Percentiles rank a stretch among this genome's conserved stretches.
Conservation (phyloP, 2,113 vertebrate genomes). For the Sinocyclocheilus rhinocerous region DNA sequence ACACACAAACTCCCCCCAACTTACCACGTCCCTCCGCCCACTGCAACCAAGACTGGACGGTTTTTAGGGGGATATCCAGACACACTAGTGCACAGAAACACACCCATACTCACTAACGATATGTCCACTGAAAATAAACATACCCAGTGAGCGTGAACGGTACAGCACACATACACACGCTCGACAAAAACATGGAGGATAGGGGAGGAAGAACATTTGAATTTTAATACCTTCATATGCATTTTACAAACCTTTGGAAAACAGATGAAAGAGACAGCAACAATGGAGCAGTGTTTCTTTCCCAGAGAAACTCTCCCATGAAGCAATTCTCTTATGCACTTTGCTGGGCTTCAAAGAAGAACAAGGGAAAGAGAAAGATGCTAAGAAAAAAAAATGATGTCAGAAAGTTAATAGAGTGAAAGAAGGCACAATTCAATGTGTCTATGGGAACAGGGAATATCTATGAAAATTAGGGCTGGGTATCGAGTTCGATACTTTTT, state of each 20-base stretch:
- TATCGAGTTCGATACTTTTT: no score
- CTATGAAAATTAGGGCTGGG: constrained; percentile 64
- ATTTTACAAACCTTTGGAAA: constrained; percentile 72
- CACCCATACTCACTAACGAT: constrained; percentile 31
- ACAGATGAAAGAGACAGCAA: constrained; percentile 76
- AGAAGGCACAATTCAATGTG: not conserved
- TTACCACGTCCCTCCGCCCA: not conserved
- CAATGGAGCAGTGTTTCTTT: constrained; percentile 66
- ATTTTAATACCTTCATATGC: constrained; percentile 71
- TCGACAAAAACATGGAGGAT: constrained; percentile 57
- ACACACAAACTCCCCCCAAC: not conserved
- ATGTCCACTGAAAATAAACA: constrained; percentile 42
- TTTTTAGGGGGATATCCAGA: constrained; percentile 51
- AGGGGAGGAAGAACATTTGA: constrained; percentile 66
- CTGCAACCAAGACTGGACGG: constrained; percentile 35
- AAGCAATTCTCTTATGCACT: constrained; percentile 65
- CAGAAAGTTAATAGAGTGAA: constrained; percentile 78
- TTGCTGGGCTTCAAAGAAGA: constrained; percentile 65
- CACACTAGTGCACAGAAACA: constrained; percentile 37
- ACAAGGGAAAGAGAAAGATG: constrained; percentile 27
- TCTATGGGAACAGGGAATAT: constrained; percentile 66
- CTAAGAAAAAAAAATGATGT: not conserved
- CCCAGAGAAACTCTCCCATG: constrained; percentile 65
- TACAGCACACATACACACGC: constrained; percentile 48
- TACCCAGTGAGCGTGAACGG: constrained; percentile 14